Percentiles rank a stretch among this genome's conserved stretches.
These are phyloP conservation scores for Ochropleura leucogaster DNA, from an alignment of 2,888 invertebrate genomes.

Conservation along the genomic window DNA sequence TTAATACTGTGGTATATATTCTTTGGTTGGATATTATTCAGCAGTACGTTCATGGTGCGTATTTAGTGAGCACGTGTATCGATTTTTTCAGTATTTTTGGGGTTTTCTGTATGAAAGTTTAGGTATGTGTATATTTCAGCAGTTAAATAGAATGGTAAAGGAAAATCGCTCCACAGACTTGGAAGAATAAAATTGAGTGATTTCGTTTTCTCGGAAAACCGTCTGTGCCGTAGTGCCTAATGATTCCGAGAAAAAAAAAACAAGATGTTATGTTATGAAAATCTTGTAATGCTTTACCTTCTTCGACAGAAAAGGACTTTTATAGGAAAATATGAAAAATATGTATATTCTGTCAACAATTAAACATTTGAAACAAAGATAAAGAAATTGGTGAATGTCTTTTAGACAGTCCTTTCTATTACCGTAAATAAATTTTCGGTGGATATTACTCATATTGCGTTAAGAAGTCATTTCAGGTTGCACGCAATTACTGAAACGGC, in stretches of 20 bases:
- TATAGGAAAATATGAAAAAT: slow-evolving; percentile 2
- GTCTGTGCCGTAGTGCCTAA: neutral
- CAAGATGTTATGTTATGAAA: neutral
- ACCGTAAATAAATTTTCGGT: slow-evolving; percentile 22
- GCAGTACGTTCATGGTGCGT: slow-evolving; percentile 12
- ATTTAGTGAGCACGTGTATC: slow-evolving; percentile 11
- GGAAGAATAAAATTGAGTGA: neutral
- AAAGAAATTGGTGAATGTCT: slow-evolving; percentile 3
- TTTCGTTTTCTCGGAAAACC: slow-evolving; percentile 4
- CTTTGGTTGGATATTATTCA: neutral
- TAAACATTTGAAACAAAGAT: neutral
- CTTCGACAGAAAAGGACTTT: too few species aligned
- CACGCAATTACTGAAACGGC: slow-evolving; percentile 72
- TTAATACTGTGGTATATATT: neutral
- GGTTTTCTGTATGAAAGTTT: neutral
- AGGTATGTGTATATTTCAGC: neutral
- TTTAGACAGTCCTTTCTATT: slow-evolving; percentile 8
- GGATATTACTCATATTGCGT: slow-evolving; percentile 36
- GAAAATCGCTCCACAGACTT: neutral
- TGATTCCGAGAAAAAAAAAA: neutral
- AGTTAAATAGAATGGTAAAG: neutral
- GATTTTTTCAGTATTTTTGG: neutral
- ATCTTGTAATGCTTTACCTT: too few species aligned
- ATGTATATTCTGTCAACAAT: neutral
- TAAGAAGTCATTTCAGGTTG: slow-evolving; percentile 64